A percentile compares a stretch with the other conserved stretches of the same genome.
Conservation (phyloP, 2,888 invertebrate genomes). For the Campopleginae sp. region DNA sequence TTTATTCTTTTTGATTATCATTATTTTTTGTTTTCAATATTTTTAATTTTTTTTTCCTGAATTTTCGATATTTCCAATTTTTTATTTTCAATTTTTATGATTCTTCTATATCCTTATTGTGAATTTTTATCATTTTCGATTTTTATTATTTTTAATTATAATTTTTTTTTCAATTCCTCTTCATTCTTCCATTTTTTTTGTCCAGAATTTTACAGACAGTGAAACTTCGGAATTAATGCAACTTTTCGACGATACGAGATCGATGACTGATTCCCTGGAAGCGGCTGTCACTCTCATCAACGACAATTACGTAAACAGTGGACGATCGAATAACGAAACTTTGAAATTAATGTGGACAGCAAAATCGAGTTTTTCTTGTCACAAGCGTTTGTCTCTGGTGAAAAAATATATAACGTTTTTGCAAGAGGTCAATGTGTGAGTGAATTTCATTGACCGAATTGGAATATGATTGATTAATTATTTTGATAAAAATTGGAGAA, state of each 20-base stretch:
- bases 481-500: not conserved
- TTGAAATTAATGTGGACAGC: constrained; percentile 85
- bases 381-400: constrained; percentile 86
- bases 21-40: too few relatives aligned
- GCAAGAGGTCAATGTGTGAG: constrained; percentile 78
- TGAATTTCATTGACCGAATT: constrained; percentile 1
- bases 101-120: not conserved
- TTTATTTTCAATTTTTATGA: not conserved
- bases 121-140: too few relatives aligned
- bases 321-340: constrained; percentile 75
- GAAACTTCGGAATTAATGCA: constrained; percentile 81
- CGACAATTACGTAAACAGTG: constrained; percentile 40
- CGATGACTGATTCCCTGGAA: constrained; percentile 84
- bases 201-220: constrained; percentile 83
- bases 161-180: not conserved
- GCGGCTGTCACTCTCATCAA: constrained; percentile 80
- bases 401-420: constrained; percentile 84
- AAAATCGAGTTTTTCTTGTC: constrained; percentile 86
- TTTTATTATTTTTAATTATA: not conserved
- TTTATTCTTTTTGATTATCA: too few relatives aligned
- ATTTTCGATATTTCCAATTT: not conserved
- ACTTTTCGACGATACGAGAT: constrained; percentile 83
- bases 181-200: constrained; percentile 40
- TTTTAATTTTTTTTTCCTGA: too few relatives aligned
- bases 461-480: not conserved